A percentile compares a stretch with the other conserved stretches of the same genome.
Evolutionary conservation across 2,113 vertebrate species (phyloP).

Genomic region (Eurystomus gularis): DNA sequence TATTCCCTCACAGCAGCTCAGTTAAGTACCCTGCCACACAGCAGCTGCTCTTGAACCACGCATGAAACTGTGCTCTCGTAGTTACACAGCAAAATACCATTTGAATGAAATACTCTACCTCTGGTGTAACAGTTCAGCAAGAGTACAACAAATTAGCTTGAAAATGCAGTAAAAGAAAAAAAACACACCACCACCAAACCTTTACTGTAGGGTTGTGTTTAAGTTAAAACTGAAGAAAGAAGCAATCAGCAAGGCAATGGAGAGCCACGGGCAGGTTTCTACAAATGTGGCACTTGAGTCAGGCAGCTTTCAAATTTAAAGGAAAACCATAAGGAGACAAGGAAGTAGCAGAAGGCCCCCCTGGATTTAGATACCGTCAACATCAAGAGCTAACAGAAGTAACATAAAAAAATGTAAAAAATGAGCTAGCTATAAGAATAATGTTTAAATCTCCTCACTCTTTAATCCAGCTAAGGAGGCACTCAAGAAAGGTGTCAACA

Average conservation of each 20-base stretch:
- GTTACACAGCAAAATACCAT: background rate
- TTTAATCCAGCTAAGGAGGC: background rate
- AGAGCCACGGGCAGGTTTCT: background rate
- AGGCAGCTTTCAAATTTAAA: background rate
- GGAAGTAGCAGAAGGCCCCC: background rate
- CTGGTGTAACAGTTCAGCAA: background rate
- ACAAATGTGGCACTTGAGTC: background rate
- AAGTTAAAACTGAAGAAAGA: background rate
- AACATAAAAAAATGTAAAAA: background rate
- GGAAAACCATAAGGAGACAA: background rate
- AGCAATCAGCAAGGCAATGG: background rate
- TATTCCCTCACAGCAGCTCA: background rate
- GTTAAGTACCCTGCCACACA: background rate
- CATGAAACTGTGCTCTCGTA: background rate
- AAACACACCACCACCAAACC: no score
- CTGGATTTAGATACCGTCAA: background rate
- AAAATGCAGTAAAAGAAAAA: background rate
- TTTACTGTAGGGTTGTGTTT: no score
- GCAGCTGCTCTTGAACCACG: background rate
- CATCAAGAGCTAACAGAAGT: background rate
- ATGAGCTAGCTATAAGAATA: background rate
- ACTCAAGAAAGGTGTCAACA: background rate
- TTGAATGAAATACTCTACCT: background rate
- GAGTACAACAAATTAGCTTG: background rate
- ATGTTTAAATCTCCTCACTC: background rate